Evolutionary conservation across 2,797 vertebrate genomes (phyloP).

Genomic region (Choloepus didactylus): DNA sequence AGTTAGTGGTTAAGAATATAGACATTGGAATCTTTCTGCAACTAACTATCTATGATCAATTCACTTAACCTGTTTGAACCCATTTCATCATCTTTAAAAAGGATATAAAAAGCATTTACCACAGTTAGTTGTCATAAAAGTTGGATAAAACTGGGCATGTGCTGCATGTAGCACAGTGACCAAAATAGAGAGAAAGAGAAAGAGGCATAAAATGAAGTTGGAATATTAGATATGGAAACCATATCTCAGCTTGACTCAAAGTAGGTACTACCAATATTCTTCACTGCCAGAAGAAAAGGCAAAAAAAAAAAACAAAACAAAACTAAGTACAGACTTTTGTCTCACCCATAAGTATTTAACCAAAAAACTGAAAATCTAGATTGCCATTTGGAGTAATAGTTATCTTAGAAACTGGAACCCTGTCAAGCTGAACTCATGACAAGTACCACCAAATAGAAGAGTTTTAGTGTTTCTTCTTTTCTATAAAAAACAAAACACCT

Average conservation of each 20-base stretch:
- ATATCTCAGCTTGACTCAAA: background rate
- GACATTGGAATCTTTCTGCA: background rate
- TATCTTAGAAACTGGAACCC: constrained; percentile 11
- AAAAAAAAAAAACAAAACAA: background rate
- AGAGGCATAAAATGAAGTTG: background rate
- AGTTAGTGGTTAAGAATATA: background rate
- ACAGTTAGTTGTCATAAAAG: background rate
- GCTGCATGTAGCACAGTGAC: background rate
- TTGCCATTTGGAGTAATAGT: background rate
- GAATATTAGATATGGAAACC: background rate
- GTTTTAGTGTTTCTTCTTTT: background rate
- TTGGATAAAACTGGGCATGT: background rate
- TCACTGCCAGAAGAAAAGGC: background rate
- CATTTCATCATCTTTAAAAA: constrained; percentile 16
- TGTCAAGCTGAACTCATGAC: background rate
- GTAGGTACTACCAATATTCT: background rate
- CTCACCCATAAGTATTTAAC: background rate
- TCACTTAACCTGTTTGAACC: background rate
- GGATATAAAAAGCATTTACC: background rate
- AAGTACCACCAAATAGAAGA: background rate
- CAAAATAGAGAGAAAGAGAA: background rate
- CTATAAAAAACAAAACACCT: background rate
- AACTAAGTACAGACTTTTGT: background rate
- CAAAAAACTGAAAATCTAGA: constrained; percentile 9
- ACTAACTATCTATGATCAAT: background rate